phyloP scores from a whole-genome alignment of 2,113 vertebrate genomes.

The Grus americana region DNA sequence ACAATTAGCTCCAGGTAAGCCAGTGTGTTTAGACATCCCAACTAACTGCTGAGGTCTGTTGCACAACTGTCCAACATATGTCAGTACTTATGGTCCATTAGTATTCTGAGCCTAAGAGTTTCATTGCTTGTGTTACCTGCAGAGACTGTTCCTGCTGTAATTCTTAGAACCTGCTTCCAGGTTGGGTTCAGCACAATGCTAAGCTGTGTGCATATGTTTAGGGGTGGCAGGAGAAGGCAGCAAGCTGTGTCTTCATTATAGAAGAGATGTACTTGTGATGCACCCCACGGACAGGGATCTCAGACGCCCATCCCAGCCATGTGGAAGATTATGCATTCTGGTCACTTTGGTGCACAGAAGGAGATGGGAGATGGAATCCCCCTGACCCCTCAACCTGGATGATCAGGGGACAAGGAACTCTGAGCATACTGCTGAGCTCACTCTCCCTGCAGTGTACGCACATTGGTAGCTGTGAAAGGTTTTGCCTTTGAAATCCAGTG shows the following conservation, averaged over 20 bases:
- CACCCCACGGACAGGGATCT: background rate
- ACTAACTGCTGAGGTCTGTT: background rate
- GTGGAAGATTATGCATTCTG: background rate
- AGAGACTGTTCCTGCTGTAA: background rate
- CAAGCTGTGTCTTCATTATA: background rate
- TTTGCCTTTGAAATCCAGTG: background rate
- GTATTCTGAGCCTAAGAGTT: background rate
- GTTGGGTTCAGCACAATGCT: background rate
- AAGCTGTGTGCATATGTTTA: background rate
- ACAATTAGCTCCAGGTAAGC: background rate
- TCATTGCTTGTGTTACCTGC: background rate
- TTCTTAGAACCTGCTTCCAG: background rate
- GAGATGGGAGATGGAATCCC: accelerated
- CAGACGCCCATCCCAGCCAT: background rate
- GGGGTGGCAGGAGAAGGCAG: background rate
- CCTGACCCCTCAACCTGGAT: background rate
- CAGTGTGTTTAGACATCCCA: background rate
- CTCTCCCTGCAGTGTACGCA: accelerated
- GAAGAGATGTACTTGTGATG: background rate
- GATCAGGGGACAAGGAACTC: background rate
- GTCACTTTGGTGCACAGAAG: background rate
- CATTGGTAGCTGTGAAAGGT: background rate
- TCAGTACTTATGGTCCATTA: background rate
- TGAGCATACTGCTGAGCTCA: accelerated
- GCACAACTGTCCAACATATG: background rate